phyloP scores from a whole-genome alignment of 2,797 vertebrate genomes.

The Natrix natrix region DNA sequence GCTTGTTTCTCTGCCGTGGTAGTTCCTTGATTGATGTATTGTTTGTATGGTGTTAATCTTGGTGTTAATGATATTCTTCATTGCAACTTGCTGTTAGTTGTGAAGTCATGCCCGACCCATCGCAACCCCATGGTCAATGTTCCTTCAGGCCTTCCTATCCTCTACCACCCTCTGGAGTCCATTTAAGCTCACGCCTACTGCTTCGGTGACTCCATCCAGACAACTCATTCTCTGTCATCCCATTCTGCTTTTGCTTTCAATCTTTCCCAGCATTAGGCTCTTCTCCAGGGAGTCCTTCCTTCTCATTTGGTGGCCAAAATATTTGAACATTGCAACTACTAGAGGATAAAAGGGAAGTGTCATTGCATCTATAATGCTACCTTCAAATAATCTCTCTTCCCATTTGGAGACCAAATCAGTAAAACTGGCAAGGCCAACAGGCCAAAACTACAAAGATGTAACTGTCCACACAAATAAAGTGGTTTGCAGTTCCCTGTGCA shows the following conservation, averaged over 20 bases:
- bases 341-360: neutral
- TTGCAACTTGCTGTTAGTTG: neutral
- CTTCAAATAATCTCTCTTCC: neutral
- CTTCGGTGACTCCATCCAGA: too few relatives aligned
- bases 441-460: neutral
- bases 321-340: neutral
- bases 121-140: too few relatives aligned
- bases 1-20: neutral
- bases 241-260: too few relatives aligned
- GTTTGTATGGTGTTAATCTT: neutral
- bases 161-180: too few relatives aligned
- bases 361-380: constrained; percentile 20
- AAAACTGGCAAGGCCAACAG: neutral
- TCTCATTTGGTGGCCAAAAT: too few relatives aligned
- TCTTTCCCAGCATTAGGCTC: too few relatives aligned
- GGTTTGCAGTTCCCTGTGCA: neutral
- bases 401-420: constrained; percentile 23
- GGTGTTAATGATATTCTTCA: neutral
- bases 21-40: neutral
- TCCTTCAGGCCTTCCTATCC: too few relatives aligned
- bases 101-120: too few relatives aligned
- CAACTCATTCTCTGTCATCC: too few relatives aligned
- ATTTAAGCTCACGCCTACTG: too few relatives aligned
- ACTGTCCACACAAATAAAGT: neutral
- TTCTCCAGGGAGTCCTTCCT: too few relatives aligned